Evolutionary conservation across 2,113 vertebrate genomes (phyloP).

Genomic region (Lepus europaeus): DNA sequence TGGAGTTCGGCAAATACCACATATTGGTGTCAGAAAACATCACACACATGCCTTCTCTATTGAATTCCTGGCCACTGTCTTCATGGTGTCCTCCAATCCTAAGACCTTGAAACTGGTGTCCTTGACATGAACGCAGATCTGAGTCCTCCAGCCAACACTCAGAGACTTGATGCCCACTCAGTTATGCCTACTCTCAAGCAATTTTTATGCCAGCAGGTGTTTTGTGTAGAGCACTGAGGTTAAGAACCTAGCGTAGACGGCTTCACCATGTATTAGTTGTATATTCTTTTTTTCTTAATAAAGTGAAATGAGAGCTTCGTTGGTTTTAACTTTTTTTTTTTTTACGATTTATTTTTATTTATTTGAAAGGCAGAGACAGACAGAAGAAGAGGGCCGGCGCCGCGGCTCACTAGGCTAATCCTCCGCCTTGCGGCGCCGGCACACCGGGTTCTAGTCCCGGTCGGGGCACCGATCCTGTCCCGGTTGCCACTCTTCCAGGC

Average conservation of each 20-base stretch:
- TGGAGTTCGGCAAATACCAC: neutral
- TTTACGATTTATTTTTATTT: neutral
- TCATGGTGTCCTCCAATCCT: neutral
- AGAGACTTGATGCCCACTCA: neutral
- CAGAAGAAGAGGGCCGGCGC: too few relatives aligned
- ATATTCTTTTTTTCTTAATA: neutral
- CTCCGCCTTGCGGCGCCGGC: too few relatives aligned
- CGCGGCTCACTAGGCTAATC: too few relatives aligned
- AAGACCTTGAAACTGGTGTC: neutral
- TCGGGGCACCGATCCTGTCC: too few relatives aligned
- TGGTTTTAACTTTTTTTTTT: neutral
- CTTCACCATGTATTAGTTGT: neutral
- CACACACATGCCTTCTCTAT: neutral
- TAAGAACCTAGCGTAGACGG: neutral
- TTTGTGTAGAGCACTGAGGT: neutral
- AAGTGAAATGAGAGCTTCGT: too few relatives aligned
- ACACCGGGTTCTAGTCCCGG: too few relatives aligned
- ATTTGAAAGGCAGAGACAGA: too few relatives aligned
- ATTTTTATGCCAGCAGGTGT: neutral
- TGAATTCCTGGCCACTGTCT: neutral
- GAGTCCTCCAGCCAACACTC: neutral
- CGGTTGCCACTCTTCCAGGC: too few relatives aligned
- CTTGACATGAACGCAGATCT: neutral
- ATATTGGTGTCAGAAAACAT: neutral
- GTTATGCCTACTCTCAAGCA: neutral